Conservation (phyloP, 2,113 vertebrate genomes). For the Brachypodius melanocephalos region DNA sequence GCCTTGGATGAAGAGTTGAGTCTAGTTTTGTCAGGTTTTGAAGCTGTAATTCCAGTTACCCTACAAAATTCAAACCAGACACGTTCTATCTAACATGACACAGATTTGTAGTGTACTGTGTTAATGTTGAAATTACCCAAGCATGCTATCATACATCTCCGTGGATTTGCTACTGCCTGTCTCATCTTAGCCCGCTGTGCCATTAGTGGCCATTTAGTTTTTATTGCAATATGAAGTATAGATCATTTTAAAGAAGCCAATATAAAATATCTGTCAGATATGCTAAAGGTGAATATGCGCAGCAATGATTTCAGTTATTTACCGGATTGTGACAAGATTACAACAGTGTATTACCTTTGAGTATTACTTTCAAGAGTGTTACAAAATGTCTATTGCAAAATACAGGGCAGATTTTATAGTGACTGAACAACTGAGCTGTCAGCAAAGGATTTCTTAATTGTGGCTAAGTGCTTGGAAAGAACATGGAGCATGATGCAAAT, state of each 20-base stretch:
- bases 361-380: slow-evolving; percentile 13
- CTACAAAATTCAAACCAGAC: background rate
- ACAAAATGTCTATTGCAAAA: slow-evolving; percentile 1
- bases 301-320: slow-evolving; percentile 38
- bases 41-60: background rate
- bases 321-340: slow-evolving; percentile 19
- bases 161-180: background rate
- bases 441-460: slow-evolving; percentile 58
- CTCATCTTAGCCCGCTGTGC: background rate
- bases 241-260: background rate
- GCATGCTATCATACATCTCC: background rate
- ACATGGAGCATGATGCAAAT: background rate
- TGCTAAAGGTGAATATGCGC: background rate
- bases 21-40: background rate
- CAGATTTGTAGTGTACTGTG: background rate
- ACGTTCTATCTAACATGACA: background rate
- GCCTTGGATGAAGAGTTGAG: background rate
- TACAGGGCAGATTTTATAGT: slow-evolving; percentile 12
- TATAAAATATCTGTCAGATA: slow-evolving; percentile 12
- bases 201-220: slow-evolving; percentile 27
- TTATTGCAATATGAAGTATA: background rate
- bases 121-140: background rate
- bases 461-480: slow-evolving; percentile 24
- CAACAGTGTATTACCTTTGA: background rate
- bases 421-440: slow-evolving; percentile 55